Evolutionary conservation across 2,797 vertebrate genomes (phyloP).

Genomic region (Semaprochilodus insignis): DNA sequence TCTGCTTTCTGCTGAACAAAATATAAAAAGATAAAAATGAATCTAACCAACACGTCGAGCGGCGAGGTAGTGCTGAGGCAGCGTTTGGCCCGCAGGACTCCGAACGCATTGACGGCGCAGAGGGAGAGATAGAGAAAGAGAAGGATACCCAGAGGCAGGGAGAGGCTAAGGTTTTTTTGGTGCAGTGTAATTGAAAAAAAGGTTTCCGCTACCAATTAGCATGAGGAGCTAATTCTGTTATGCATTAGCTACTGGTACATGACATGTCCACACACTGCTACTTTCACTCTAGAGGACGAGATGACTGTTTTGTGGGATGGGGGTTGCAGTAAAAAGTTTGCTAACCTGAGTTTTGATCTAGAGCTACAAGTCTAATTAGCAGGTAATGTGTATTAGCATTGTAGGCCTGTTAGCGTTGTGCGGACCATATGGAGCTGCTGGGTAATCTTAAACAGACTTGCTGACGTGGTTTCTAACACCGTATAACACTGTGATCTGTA

Average conservation of each 20-base stretch:
- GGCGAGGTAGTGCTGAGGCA: constrained; percentile 16
- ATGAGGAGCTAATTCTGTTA: background rate
- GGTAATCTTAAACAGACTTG: no score
- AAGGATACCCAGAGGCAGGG: background rate
- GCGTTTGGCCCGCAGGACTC: constrained; percentile 1
- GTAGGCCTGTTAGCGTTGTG: no score
- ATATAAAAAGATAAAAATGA: constrained; percentile 10
- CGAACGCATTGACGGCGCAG: background rate
- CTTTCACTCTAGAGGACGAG: no score
- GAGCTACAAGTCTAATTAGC: no score
- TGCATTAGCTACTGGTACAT: background rate
- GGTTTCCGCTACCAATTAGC: background rate
- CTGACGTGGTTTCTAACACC: no score
- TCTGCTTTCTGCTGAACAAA: background rate
- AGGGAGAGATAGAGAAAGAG: no score
- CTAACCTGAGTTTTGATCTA: no score
- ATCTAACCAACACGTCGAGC: background rate
- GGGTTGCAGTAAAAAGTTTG: no score
- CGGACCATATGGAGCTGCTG: no score
- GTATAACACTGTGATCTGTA: no score
- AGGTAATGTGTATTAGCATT: no score
- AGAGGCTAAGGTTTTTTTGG: background rate
- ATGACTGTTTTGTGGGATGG: no score
- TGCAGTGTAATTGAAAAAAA: background rate
- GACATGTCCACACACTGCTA: background rate